A percentile compares a stretch with the other conserved stretches of the same genome.
phyloP scores from a whole-genome alignment of 2,797 vertebrate species.

The Harpagifer antarcticus region DNA sequence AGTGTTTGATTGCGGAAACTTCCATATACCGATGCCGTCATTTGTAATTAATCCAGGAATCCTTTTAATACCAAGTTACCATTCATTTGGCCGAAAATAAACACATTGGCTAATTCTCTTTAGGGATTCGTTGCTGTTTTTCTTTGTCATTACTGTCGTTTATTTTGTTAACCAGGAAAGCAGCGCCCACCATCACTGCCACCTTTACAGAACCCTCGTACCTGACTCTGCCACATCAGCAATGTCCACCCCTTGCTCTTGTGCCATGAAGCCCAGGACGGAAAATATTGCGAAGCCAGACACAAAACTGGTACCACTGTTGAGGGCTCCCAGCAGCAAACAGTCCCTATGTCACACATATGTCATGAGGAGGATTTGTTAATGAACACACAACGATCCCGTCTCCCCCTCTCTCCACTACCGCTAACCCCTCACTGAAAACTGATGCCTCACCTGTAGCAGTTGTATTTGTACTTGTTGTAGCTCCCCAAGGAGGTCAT shows the following conservation, averaged over 20 bases:
- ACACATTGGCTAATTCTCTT: conserved; percentile 42
- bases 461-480: conserved; percentile 99
- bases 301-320: conserved; percentile 99
- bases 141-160: conserved; percentile 68
- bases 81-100: conserved; percentile 46
- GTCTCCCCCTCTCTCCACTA: conserved; percentile 73
- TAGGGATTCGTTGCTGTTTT: conserved; percentile 74
- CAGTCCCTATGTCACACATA: conserved; percentile 99
- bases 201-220: conserved; percentile 91
- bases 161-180: conserved; percentile 86
- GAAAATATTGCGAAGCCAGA: conserved; percentile 99
- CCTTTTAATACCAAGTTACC: conserved; percentile 52
- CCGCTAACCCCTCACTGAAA: conserved; percentile 77
- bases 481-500: conserved; percentile 99
- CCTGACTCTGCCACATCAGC: conserved; percentile 99
- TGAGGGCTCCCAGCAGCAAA: conserved; percentile 99
- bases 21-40: conserved; percentile 75
- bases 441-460: conserved; percentile 94
- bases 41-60: conserved; percentile 57
- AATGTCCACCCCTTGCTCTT: conserved; percentile 99
- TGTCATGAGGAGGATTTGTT: conserved; percentile 98
- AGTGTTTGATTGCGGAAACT: conserved; percentile 80
- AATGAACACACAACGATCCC: conserved; percentile 93
- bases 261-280: conserved; percentile 99
- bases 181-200: conserved; percentile 98